Evolutionary conservation across 2,113 vertebrate species (phyloP).

Genomic region (Onychostruthus taczanowskii): DNA sequence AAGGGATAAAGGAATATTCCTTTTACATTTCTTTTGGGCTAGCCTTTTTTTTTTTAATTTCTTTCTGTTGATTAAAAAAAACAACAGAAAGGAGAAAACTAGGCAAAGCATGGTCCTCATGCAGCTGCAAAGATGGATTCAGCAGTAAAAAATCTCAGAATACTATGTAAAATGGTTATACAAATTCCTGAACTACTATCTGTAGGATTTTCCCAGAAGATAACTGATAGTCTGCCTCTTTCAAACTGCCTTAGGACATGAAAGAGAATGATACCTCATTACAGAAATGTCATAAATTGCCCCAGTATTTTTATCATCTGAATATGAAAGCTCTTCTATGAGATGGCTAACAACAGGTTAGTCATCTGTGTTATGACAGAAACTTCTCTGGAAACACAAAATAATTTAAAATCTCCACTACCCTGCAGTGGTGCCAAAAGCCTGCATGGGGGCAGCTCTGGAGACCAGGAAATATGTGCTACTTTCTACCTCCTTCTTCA

Average conservation of each 20-base stretch:
- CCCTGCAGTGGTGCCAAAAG: neutral
- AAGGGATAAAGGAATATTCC: neutral
- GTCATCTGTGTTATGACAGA: neutral
- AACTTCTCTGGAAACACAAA: neutral
- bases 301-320: neutral
- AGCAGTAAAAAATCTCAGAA: neutral
- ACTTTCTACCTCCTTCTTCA: neutral
- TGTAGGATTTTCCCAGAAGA: neutral
- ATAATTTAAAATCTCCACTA: neutral
- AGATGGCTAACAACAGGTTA: neutral
- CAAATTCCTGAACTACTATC: neutral
- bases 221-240: neutral
- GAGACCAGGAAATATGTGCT: neutral
- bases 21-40: neutral
- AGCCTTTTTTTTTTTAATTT: neutral
- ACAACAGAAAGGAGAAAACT: neutral
- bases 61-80: neutral
- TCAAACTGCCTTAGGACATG: neutral
- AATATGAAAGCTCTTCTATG: neutral
- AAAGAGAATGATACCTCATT: neutral
- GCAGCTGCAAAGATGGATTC: neutral
- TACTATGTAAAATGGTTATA: neutral
- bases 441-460: neutral
- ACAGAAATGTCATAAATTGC: slow-evolving; percentile 7
- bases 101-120: rapidly evolving